A percentile compares a stretch with the other conserved stretches of the same genome.
Conservation (phyloP, 2,113 vertebrate species). For the Chaetodon trifascialis region DNA sequence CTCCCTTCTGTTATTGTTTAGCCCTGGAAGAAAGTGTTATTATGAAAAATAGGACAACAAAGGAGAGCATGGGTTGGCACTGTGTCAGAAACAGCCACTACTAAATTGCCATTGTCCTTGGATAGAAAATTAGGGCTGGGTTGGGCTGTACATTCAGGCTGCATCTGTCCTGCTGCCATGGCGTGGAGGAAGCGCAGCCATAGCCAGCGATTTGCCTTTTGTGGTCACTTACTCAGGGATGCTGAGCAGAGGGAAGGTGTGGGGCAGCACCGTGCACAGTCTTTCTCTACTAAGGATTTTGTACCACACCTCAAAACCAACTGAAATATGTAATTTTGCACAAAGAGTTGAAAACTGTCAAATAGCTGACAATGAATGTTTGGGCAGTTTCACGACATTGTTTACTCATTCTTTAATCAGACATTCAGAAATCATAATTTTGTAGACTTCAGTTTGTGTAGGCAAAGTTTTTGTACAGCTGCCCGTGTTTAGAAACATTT, state of each 20-base stretch:
- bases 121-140: slow-evolving; percentile 52
- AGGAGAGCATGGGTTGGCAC: slow-evolving; percentile 50
- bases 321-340: background rate
- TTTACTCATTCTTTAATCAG: no score
- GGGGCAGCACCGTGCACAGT: background rate
- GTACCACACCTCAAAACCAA: background rate
- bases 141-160: slow-evolving; percentile 21
- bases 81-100: slow-evolving; percentile 55
- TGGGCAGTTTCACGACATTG: background rate
- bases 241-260: background rate
- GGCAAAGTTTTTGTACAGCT: background rate
- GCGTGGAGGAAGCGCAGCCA: slow-evolving; percentile 1
- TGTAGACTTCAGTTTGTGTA: background rate
- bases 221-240: slow-evolving; percentile 19
- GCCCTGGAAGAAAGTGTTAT: slow-evolving; percentile 75
- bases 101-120: slow-evolving; percentile 68
- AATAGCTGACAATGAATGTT: background rate
- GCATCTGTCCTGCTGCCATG: slow-evolving; percentile 35
- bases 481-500: background rate
- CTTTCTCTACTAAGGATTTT: no score
- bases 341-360: background rate
- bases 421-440: no score
- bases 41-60: slow-evolving; percentile 79
- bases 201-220: background rate
- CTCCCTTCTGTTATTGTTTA: slow-evolving; percentile 78